Conservation (phyloP, 2,113 vertebrate species). For the Turnix velox region DNA sequence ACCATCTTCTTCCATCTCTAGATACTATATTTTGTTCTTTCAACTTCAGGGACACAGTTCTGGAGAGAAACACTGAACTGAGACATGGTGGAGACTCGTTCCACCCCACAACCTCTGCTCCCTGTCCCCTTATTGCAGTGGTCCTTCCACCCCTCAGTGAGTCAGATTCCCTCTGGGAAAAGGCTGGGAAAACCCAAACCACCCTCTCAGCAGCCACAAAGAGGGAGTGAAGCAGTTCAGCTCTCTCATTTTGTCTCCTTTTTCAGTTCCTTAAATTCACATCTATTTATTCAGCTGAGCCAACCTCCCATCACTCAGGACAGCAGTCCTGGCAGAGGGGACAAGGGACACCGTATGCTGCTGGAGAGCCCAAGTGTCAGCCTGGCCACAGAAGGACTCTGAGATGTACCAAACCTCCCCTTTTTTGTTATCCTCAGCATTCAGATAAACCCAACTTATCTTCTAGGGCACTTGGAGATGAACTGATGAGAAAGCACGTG, state of each 20-base stretch:
- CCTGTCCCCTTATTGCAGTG: accelerated
- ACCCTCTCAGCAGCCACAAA: neutral
- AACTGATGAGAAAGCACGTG: neutral
- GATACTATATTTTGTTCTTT: neutral
- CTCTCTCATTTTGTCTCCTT: neutral
- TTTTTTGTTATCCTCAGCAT: neutral
- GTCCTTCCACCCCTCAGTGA: accelerated
- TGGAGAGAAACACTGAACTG: neutral
- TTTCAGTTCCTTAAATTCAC: neutral
- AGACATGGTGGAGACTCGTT: too few relatives aligned
- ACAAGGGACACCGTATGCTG: neutral
- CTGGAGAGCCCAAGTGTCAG: accelerated
- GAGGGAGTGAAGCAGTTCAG: neutral
- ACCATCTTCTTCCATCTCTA: neutral
- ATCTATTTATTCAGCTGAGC: accelerated
- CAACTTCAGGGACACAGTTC: neutral
- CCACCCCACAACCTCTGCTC: accelerated
- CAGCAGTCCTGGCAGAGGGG: neutral
- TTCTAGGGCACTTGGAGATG: neutral
- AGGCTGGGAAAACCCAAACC: neutral
- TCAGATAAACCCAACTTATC: neutral
- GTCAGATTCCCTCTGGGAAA: accelerated
- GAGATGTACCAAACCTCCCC: accelerated
- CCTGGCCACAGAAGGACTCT: neutral
- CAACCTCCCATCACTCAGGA: accelerated